phyloP scores from a whole-genome alignment of 2,797 vertebrate species.

The Pteronotus mesoamericanus region DNA sequence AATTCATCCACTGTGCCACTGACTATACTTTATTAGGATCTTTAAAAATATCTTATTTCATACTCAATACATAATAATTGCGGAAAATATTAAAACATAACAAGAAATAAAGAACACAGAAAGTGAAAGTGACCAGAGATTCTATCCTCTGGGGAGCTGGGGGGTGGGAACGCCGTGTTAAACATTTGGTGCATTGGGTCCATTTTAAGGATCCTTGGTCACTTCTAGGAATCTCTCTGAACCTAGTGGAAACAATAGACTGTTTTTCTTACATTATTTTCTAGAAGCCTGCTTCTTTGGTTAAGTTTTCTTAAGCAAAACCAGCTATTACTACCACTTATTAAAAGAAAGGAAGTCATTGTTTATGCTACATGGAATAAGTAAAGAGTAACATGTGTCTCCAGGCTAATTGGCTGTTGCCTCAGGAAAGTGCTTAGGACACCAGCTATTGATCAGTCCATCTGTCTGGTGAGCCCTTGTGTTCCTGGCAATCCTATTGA shows the following conservation, averaged over 20 bases:
- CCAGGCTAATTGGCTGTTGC: background rate
- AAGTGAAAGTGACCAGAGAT: background rate
- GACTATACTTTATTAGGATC: background rate
- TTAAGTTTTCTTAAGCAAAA: background rate
- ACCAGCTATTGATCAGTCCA: background rate
- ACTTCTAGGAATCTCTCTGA: background rate
- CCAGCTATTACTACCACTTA: background rate
- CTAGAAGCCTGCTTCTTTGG: background rate
- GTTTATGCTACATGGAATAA: background rate
- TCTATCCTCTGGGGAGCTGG: background rate
- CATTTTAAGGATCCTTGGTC: background rate
- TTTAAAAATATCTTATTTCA: constrained; percentile 26
- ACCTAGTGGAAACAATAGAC: background rate
- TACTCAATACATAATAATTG: background rate
- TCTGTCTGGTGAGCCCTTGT: background rate
- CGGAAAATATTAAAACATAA: constrained; percentile 1
- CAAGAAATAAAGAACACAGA: background rate
- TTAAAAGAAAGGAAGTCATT: constrained; percentile 4
- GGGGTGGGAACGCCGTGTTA: background rate
- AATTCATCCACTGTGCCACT: background rate
- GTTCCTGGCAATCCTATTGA: background rate
- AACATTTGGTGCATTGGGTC: background rate
- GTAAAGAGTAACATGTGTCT: background rate
- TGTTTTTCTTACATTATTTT: background rate
- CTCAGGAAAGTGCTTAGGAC: background rate